Evolutionary conservation across 2,797 vertebrate species (phyloP), one percentile per base, ranked within the genome.

Genomic region (Acanthiza pusilla): DNA sequence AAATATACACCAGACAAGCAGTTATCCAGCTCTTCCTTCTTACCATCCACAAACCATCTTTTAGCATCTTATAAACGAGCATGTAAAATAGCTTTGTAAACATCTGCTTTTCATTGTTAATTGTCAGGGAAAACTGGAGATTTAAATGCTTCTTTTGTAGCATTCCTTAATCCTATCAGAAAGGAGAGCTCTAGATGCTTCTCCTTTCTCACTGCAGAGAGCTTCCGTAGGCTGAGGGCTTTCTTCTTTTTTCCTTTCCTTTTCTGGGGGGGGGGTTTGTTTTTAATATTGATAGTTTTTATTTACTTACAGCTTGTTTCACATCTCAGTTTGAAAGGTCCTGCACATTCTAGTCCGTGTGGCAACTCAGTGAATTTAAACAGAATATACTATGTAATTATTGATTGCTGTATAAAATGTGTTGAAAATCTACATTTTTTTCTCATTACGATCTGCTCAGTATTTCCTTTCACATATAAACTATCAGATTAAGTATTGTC

Each of bases 31-130:
- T 98, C 91, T 98, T 97, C 97, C 97, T 98, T 97, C 95, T 97
- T 88, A 97, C 97, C 97, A 96, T 96, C 97, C 97, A 97, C 97
- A 98, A 98, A 96, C 96, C 97, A 97, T 98, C 96, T 97, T 97
- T 98, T 97, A 97, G 96, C 91, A 54, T 98, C 96, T 97, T 97
- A 97, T 96, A 98, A 98, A 96, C 91, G 81, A 97, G 97, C 96
- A 96, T 97, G 97, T 61, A 95, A 97, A 98, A 97, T 96, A 97
- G 97, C 97, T 97, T 98, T 98, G 97, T 98, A 98, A 98, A 98
- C 97, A 98, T 98, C 98, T 98, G 98, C 93, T 98, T 98, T 98
- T 98, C 96, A 97, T 98, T 98, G 97, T 98, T 98, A 98, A 98
- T 98, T 98, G 97, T 98, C 96, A 97, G 92, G 94, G 95, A 97